Evolutionary conservation across 1,140 invertebrate species (phyloP), one percentile per base, ranked within the genome.

Genomic region (Brachionus rubens): DNA sequence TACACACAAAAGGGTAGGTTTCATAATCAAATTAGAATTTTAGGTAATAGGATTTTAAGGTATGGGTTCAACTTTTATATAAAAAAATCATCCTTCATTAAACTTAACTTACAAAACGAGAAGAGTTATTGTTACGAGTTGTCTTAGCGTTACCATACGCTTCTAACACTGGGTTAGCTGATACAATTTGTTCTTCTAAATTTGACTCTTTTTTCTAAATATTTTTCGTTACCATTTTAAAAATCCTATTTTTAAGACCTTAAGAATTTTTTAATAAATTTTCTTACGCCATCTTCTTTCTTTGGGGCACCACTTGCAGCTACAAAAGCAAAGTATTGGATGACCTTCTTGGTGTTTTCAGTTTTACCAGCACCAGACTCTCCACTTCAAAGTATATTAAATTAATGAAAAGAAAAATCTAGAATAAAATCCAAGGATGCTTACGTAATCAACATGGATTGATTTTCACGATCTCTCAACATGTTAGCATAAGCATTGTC

Each of bases 131-230:
- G 87, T 98, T 98, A 92, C 95, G 92, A 82, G 94, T 92, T 82
- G 95, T 98, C 90, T 98, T 98, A 85, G 95, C 95, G 89, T 98
- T 98, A 92, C 95, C 95, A 85, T 96, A 98, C 81, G 95, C 94
- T 89, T 98, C 95, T 88, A 98, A 91, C 82, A 98, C 95, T 82
- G 94, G 94, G 87, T 98, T 98, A 86, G 94, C 96, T 86, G 97
- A 94, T 80, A 98, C 93, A 87, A 98, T 93, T 87, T 98, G 95
- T 89, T 98, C 94, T 88, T 97, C 94, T 16, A 85, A 79, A 19
- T 65, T 65, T 65, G 68, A 26, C n/a, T 50, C 68, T 47, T 67
- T 77, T 52, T 52, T 52, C 28, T 77, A n/a, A n/a, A n/a, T n/a
- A n/a, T n/a, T n/a, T n/a, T n/a, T n/a, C n/a, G n/a, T n/a, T n/a